Percentiles rank a stretch among this genome's conserved stretches.
Evolutionary conservation across 1,140 invertebrate species (phyloP).

Genomic region (Cotesia glomerata): DNA sequence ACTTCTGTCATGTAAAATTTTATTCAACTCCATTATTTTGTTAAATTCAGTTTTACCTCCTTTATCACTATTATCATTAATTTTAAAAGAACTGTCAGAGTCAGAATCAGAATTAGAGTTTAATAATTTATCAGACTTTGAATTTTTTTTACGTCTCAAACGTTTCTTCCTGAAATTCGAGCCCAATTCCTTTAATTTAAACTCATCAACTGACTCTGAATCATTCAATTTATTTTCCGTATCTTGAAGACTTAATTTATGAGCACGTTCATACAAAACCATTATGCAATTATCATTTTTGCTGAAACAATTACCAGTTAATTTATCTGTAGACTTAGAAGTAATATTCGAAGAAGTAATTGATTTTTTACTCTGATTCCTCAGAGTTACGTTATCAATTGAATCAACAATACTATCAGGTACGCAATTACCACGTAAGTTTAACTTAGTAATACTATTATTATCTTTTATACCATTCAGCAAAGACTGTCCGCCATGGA

Average conservation of each 20-base stretch:
- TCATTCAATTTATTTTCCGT: too few relatives aligned
- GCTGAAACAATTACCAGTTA: not conserved
- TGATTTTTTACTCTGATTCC: conserved; percentile 42
- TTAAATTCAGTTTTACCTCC: not conserved
- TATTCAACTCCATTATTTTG: conserved; percentile 47
- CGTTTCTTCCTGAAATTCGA: too few relatives aligned
- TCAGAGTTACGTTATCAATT: conserved; percentile 43
- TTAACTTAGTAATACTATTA: conserved; percentile 44
- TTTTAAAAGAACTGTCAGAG: not conserved
- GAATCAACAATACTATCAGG: conserved; percentile 51
- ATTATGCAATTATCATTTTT: not conserved
- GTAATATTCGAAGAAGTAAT: conserved; percentile 26
- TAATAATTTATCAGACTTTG: not conserved
- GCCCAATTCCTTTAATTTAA: too few relatives aligned
- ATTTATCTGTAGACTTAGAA: not conserved
- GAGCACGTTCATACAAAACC: not conserved
- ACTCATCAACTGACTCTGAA: too few relatives aligned
- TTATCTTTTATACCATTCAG: conserved; percentile 51
- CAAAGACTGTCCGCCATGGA: conserved; percentile 52
- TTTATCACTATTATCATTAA: not conserved
- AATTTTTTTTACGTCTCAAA: not conserved
- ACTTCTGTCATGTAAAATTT: conserved; percentile 47
- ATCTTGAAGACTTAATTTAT: not conserved
- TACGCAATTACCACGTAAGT: conserved; percentile 58
- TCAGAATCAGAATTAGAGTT: not conserved